Base-by-base conservation (phyloP, 23 tunicate genomes). In the Halocynthia aurantium region DNA sequence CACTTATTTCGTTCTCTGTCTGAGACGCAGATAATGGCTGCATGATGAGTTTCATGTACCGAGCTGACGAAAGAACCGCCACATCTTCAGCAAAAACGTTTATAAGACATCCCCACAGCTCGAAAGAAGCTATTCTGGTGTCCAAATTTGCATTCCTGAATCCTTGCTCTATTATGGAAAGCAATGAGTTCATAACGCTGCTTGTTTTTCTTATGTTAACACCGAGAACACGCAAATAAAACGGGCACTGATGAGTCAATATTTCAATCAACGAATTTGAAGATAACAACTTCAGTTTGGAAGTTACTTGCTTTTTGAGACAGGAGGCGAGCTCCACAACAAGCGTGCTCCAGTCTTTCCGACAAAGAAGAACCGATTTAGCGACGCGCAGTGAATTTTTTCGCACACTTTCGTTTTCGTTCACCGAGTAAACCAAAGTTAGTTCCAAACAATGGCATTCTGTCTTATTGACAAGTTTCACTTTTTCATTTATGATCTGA, bases 121-220 rank as follows among this genome's bases (percentile, higher is more conserved):
- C 72, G 65, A 87, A 87, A 40, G 93, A 83, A 12, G 80, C 72
- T 9, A 75, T 18, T 71, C 62, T 71, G 40, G 82, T 82, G 6
- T 77, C 65, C 20, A 75, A 83, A 22, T 76, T 76, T 8, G 57
- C 0, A 62, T 82, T 78, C 54, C 86, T 75, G 62, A 87, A 87
- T 21, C 93, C 93, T 78, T 82, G 80, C 71, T 87, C 86, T 6
- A 87, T 68, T 56, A 87, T 75, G 0, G 71, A 53, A 10, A 87
- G 76, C 66, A 82, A 12, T 0, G 77, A 65, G 72, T 87, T 87
- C 31, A 70, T 77, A 6, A 87, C 61, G 54, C 86, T 77, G 55
- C 83, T 77, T 64, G 86, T 87, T 70, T 79, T 77, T 52, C 80
- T 82, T 19, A 83, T 64, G 62, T 77, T 79, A 52, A 75, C 86